These are phyloP conservation scores for Etheostoma perlongum DNA, from an alignment of 2,797 vertebrate species.

Conservation along the genomic window DNA sequence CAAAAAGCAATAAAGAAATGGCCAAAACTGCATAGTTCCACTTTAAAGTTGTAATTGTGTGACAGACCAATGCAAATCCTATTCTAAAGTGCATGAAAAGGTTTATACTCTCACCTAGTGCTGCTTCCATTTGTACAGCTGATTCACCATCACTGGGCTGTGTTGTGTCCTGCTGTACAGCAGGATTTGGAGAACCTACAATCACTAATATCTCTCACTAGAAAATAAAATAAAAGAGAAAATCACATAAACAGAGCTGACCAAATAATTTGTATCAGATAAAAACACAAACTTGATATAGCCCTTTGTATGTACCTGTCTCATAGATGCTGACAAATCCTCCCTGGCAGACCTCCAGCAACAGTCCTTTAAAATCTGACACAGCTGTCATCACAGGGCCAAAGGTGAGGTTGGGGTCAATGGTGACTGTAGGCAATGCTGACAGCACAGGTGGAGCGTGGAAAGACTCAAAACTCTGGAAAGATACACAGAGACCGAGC, in stretches of 20 bases:
- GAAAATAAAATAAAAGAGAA: constrained; percentile 27
- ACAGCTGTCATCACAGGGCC: constrained; percentile 73
- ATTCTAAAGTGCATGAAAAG: background rate
- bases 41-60: background rate
- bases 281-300: background rate
- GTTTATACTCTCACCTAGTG: constrained; percentile 59
- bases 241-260: background rate
- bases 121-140: constrained; percentile 47
- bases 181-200: constrained; percentile 51
- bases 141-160: constrained; percentile 9
- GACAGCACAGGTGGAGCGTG: constrained; percentile 63
- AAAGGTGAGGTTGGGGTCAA: constrained; percentile 73
- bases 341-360: constrained; percentile 84
- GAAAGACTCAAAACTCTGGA: constrained; percentile 78
- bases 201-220: constrained; percentile 82
- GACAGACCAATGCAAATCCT: background rate
- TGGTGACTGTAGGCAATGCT: constrained; percentile 62
- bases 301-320: constrained; percentile 67
- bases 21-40: too few relatives aligned
- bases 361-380: constrained; percentile 79
- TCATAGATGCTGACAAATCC: constrained; percentile 84
- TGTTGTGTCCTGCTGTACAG: constrained; percentile 14
- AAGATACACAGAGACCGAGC: background rate
- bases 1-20: too few relatives aligned
- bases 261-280: background rate